Evolutionary conservation across 2,113 vertebrate genomes (phyloP).

Genomic region (Brevimyrus niger): DNA sequence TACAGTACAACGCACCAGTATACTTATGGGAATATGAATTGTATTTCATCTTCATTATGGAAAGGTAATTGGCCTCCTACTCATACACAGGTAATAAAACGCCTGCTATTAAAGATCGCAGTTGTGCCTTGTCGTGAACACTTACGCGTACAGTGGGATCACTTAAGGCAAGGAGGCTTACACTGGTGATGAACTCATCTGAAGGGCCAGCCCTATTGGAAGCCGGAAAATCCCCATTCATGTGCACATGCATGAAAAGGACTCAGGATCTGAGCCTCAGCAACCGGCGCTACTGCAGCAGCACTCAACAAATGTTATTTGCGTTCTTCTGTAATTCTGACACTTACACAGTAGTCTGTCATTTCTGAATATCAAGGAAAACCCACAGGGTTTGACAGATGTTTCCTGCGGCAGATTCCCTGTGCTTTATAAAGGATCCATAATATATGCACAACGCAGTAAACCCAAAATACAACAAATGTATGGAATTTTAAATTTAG

Average conservation of each 20-base stretch:
- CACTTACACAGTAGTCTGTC: not conserved
- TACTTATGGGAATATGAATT: not conserved
- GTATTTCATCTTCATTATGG: not conserved
- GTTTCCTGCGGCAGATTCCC: not conserved
- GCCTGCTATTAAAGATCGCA: not conserved
- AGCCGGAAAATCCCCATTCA: not conserved
- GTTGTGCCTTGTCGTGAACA: not conserved
- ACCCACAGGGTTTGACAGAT: not conserved
- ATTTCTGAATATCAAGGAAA: not conserved
- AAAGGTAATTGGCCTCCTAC: not conserved
- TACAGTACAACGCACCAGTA: not conserved
- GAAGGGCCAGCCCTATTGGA: not conserved
- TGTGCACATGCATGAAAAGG: not conserved
- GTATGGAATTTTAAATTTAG: not conserved
- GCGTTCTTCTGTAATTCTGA: not conserved
- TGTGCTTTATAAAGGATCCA: not conserved
- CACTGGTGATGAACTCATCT: not conserved
- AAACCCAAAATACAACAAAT: not conserved
- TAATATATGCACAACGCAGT: not conserved
- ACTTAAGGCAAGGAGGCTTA: not conserved
- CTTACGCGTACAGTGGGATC: not conserved
- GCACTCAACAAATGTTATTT: not conserved
- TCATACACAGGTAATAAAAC: not conserved
- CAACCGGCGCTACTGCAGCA: not conserved
- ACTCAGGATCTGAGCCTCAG: not conserved